Conservation (phyloP, 2,797 vertebrate genomes). For the Peromyscus aztecus region DNA sequence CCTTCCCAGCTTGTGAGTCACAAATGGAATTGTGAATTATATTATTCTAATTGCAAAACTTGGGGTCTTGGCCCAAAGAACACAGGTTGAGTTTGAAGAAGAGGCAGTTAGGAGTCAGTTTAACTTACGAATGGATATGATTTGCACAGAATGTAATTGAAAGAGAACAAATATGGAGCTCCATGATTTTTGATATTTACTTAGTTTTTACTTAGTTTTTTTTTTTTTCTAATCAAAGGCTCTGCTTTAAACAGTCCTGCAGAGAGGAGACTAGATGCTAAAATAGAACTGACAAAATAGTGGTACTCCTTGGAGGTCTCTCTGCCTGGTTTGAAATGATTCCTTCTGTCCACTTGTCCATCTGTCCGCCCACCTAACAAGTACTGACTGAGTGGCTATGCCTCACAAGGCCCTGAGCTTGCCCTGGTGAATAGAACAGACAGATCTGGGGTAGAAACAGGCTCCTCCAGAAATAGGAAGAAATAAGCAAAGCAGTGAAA, state of each 20-base stretch:
- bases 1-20: conserved; percentile 65
- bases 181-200: conserved; percentile 77
- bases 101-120: conserved; percentile 76
- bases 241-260: conserved; percentile 42
- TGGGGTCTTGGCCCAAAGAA: conserved; percentile 70
- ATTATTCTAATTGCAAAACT: conserved; percentile 79
- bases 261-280: conserved; percentile 26
- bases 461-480: neutral
- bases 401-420: conserved; percentile 7
- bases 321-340: conserved; percentile 48
- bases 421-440: neutral
- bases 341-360: neutral
- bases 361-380: neutral
- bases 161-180: conserved; percentile 80
- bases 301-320: conserved; percentile 38
- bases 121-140: conserved; percentile 65
- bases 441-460: neutral
- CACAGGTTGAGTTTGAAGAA: conserved; percentile 78
- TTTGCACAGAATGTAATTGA: conserved; percentile 79
- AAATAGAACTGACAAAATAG: conserved; percentile 23
- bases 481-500: neutral
- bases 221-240: neutral
- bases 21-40: conserved; percentile 74
- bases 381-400: neutral
- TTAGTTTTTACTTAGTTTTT: conserved; percentile 67